Conservation (phyloP, 2,888 invertebrate species). For the Oscheius myriophilus region DNA sequence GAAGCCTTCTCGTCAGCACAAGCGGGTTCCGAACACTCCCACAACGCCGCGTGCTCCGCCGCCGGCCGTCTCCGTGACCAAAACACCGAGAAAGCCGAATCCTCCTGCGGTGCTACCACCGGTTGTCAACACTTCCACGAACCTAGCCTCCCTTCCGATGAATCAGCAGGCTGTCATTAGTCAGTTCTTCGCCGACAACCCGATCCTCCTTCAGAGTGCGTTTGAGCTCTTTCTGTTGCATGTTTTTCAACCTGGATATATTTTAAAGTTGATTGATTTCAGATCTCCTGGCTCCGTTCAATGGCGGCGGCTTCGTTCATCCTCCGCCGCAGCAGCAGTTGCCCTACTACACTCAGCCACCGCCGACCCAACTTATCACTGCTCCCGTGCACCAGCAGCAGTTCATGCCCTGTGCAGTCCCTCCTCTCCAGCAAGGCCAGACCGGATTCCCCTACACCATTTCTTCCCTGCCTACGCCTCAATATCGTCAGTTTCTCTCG, state of each 20-base stretch:
- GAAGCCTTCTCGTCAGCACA: not conserved
- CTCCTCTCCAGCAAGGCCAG: constrained; percentile 10
- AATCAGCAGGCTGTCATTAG: constrained; percentile 2
- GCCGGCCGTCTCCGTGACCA: not conserved
- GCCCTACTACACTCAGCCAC: not conserved
- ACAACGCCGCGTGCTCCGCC: not conserved
- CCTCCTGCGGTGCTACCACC: constrained; percentile 1
- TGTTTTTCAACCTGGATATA: no score
- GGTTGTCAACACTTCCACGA: not conserved
- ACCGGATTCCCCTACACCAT: constrained; percentile 5
- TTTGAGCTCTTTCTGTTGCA: not conserved
- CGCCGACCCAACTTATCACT: not conserved
- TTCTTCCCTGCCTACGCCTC: not conserved
- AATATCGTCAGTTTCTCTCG: no score
- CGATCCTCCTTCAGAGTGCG: constrained; percentile 15
- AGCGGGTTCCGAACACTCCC: not conserved
- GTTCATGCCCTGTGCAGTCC: constrained; percentile 1
- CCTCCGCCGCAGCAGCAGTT: not conserved
- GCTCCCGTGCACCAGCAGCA: not conserved
- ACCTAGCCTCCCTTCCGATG: not conserved
- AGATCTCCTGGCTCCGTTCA: not conserved
- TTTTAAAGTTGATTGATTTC: no score
- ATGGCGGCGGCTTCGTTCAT: not conserved
- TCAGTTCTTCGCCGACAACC: constrained; percentile 4
- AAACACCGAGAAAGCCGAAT: not conserved